Conservation (phyloP, 1,140 invertebrate genomes). For the Pararge aegeria region DNA sequence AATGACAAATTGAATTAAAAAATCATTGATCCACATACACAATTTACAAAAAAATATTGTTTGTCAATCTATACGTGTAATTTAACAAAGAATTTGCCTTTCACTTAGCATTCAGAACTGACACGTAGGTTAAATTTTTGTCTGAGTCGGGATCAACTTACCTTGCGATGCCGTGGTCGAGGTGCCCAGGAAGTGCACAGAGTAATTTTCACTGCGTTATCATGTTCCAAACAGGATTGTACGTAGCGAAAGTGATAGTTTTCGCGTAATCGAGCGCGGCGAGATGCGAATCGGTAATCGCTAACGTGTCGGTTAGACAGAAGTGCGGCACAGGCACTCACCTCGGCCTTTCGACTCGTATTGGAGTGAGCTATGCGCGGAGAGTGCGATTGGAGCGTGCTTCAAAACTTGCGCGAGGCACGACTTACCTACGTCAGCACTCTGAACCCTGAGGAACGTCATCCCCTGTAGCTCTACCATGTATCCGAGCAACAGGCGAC, state of each 20-base stretch:
- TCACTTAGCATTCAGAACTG: slow-evolving; percentile 72
- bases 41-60: slow-evolving; percentile 24
- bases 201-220: slow-evolving; percentile 59
- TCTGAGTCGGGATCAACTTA: slow-evolving; percentile 53
- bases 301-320: slow-evolving; percentile 25
- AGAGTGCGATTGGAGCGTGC: slow-evolving; percentile 17
- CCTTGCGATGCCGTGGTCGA: slow-evolving; percentile 50
- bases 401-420: slow-evolving; percentile 23
- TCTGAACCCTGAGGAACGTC: background rate
- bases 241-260: slow-evolving; percentile 64
- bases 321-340: slow-evolving; percentile 51
- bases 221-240: slow-evolving; percentile 48
- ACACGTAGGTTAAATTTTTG: slow-evolving; percentile 70
- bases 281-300: slow-evolving; percentile 43
- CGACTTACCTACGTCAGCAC: slow-evolving; percentile 23
- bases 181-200: slow-evolving; percentile 37
- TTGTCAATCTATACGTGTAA: slow-evolving; percentile 40
- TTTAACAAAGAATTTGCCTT: slow-evolving; percentile 73
- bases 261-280: slow-evolving; percentile 44
- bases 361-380: slow-evolving; percentile 33
- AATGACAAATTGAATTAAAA: background rate
- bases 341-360: slow-evolving; percentile 46
- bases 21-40: background rate
- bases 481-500: too few relatives aligned
- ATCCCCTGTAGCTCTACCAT: background rate